Evolutionary conservation across 2,888 invertebrate genomes (phyloP).

Genomic region (Microctonus aethiopoides): DNA sequence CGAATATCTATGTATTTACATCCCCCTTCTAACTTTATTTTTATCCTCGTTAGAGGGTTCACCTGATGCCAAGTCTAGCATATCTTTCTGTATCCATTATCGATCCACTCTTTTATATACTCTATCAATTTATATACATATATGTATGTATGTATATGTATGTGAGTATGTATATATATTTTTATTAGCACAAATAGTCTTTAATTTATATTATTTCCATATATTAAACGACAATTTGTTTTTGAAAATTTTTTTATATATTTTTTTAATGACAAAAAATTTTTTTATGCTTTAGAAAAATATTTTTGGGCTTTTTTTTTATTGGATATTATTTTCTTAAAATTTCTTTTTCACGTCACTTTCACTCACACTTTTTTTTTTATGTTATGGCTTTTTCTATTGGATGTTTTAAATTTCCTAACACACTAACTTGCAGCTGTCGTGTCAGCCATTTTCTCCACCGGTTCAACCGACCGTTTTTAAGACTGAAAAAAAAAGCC

Average conservation of each 20-base stretch:
- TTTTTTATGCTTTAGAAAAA: too few species aligned
- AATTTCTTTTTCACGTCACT: not conserved
- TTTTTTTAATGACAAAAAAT: too few species aligned
- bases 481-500: not conserved
- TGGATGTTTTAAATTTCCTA: not conserved
- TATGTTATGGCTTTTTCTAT: not conserved
- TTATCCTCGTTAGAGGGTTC: slow-evolving; percentile 19
- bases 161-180: too few species aligned
- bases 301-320: too few species aligned
- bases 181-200: not conserved
- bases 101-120: not conserved
- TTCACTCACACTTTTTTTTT: not conserved
- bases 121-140: too few species aligned
- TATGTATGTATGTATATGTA: too few species aligned
- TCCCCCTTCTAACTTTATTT: not conserved
- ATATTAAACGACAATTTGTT: too few species aligned
- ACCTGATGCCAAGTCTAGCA: slow-evolving; percentile 16
- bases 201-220: not conserved
- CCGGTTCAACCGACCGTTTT: not conserved
- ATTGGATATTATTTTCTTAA: too few species aligned
- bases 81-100: not conserved
- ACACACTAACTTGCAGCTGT: not conserved
- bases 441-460: not conserved
- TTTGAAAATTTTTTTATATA: too few species aligned
- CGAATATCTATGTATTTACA: not conserved